Percentiles rank a stretch among this genome's conserved stretches.
Evolutionary conservation across 1,140 invertebrate genomes (phyloP).

Genomic region (Aradophagus sp.): DNA sequence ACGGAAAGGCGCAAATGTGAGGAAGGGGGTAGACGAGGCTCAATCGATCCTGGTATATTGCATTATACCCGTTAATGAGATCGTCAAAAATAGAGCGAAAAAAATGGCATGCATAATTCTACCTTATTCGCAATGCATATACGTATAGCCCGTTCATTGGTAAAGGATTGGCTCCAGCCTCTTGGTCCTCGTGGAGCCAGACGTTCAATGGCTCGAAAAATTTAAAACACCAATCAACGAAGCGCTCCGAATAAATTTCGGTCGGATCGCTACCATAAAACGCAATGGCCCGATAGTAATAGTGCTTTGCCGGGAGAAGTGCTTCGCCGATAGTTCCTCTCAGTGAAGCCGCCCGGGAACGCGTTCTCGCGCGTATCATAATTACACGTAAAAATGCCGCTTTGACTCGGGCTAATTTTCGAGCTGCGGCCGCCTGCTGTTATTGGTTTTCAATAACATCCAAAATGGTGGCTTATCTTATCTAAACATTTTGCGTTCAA

Average conservation of each 20-base stretch:
- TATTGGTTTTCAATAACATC: constrained; percentile 44
- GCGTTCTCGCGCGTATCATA: constrained; percentile 39
- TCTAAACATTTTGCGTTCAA: constrained; percentile 42
- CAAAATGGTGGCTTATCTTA: constrained; percentile 28
- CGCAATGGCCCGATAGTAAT: constrained; percentile 68
- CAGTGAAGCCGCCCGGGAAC: constrained; percentile 35
- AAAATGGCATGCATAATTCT: constrained; percentile 39
- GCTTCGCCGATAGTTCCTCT: constrained; percentile 23
- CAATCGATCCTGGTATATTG: constrained; percentile 32
- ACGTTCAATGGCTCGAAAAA: constrained; percentile 67
- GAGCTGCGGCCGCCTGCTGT: background rate
- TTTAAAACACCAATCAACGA: constrained; percentile 70
- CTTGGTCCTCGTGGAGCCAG: constrained; percentile 49
- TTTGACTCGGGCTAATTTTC: constrained; percentile 29
- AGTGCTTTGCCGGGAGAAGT: constrained; percentile 38
- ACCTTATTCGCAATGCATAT: constrained; percentile 40
- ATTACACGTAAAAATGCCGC: constrained; percentile 31
- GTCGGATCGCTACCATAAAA: constrained; percentile 65
- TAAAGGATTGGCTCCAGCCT: constrained; percentile 38
- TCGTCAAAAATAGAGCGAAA: constrained; percentile 41
- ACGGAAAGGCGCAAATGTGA: too few species aligned
- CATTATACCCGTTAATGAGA: constrained; percentile 47
- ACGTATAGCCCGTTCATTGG: constrained; percentile 24
- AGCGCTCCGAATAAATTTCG: constrained; percentile 63
- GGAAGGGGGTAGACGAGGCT: constrained; percentile 1